phyloP scores from a whole-genome alignment of 1,140 invertebrate species.

The Nilaparvata lugens region DNA sequence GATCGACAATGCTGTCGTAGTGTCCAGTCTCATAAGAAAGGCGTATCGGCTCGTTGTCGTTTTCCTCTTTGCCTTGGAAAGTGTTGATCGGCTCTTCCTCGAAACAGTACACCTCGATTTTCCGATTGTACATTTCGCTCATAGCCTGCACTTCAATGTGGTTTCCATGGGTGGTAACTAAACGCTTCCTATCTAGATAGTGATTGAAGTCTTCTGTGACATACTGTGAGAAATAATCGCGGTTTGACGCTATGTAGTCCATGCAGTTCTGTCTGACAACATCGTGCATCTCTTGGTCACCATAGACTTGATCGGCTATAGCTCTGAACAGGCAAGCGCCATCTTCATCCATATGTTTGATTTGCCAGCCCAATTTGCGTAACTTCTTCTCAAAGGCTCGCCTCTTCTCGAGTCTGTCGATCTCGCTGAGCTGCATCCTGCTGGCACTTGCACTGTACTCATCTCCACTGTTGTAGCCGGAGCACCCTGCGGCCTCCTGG shows the following conservation, averaged over 20 bases:
- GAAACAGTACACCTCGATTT: constrained; percentile 90
- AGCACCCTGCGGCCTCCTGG: constrained; percentile 14
- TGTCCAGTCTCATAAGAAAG: constrained; percentile 81
- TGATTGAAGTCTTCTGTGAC: constrained; percentile 88
- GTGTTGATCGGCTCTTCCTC: constrained; percentile 82
- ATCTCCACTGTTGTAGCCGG: constrained; percentile 68
- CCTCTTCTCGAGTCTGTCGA: constrained; percentile 49
- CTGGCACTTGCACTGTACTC: constrained; percentile 59
- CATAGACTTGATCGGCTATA: constrained; percentile 87
- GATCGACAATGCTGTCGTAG: constrained; percentile 87
- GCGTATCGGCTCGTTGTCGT: constrained; percentile 73
- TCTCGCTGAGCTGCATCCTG: constrained; percentile 43
- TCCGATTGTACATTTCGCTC: constrained; percentile 86
- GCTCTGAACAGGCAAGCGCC: constrained; percentile 87
- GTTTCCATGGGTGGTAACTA: constrained; percentile 79
- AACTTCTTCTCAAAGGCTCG: constrained; percentile 61
- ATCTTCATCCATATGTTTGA: constrained; percentile 87
- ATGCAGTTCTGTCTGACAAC: constrained; percentile 79
- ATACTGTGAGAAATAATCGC: constrained; percentile 88
- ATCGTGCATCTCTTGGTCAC: constrained; percentile 87
- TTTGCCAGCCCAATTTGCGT: constrained; percentile 62
- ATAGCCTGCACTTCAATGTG: constrained; percentile 92
- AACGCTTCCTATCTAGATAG: constrained; percentile 72
- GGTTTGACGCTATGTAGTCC: constrained; percentile 89
- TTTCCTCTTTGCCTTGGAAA: constrained; percentile 66